Evolutionary conservation across 37 sponge, comb jelly and placozoan genomes (phyloP), one percentile per base, ranked within the genome.

Genomic region (Theonella swinhoei): DNA sequence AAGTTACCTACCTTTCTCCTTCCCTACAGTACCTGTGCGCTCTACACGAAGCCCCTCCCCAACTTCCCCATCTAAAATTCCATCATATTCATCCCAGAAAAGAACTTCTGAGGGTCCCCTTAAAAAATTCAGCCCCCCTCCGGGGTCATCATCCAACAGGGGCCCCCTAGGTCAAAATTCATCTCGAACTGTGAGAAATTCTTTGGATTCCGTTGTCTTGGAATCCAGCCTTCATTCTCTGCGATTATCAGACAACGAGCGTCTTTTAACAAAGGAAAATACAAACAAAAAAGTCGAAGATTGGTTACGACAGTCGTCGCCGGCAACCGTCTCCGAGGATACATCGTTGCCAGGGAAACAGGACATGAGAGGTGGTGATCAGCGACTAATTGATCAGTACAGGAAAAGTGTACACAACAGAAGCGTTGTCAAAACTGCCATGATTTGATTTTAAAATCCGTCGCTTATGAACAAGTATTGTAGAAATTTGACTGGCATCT

Each of bases 401-500:
- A 72, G 30, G 30, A 65, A 65, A 65, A 65, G n/a, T 7, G 4
- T 20, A 4, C 7, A 37, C 30, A 7, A 5, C 69, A 7, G 34
- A 29, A 68, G 5, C 1, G 42, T 31, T 2, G 40, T 72, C 73
- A 72, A 72, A 37, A 72, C 73, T 37, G 73, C 73, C 36, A 72
- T 72, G 39, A 39, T 72, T 37, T 72, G 26, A 72, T 47, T 47
- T 14, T 14, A 47, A 14, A 47, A 47, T 47, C n/a, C n/a, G n/a
- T n/a, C n/a, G n/a, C n/a, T n/a, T n/a, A n/a, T n/a, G n/a, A n/a
- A n/a, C 34, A 69, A 69, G 22, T 58, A 20, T 58, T 20, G 19
- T 29, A 63, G 8, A 28, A 63, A 28, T 5, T 7, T 58, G 60
- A 58, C 19, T 20, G 19, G 17, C 60, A 19, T 20, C 64, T 3